A percentile compares a stretch with the other conserved stretches of the same genome.
These are phyloP conservation scores for Epinotia nisella DNA, from an alignment of 2,888 invertebrate genomes.

Conservation along the genomic window DNA sequence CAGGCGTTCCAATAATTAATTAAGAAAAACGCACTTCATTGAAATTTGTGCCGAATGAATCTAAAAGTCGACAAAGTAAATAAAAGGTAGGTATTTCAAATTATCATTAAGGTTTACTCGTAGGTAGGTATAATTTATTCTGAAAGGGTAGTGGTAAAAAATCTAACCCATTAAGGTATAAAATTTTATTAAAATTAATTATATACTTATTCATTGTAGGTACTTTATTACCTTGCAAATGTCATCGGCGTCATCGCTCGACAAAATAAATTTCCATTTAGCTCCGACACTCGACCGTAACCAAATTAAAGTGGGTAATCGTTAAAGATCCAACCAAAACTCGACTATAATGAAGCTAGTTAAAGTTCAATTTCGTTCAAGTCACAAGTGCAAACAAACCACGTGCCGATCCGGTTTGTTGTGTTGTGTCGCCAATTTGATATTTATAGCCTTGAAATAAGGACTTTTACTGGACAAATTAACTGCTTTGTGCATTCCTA, in stretches of 20 bases:
- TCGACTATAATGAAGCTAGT: not conserved
- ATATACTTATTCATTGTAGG: no score
- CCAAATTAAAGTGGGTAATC: slow-evolving; percentile 37
- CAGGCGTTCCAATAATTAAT: no score
- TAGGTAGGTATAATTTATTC: not conserved
- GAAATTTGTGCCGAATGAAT: no score
- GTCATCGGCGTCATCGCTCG: not conserved
- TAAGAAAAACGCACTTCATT: no score
- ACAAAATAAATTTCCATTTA: slow-evolving; percentile 36
- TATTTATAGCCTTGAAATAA: slow-evolving; percentile 19
- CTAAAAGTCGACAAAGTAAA: no score
- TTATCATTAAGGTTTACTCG: not conserved
- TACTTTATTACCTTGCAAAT: slow-evolving; percentile 3
- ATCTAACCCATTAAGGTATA: slow-evolving; percentile 10
- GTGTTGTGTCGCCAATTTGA: slow-evolving; percentile 18
- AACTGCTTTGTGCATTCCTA: slow-evolving; percentile 13
- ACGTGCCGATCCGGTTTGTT: slow-evolving; percentile 7
- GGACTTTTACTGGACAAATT: slow-evolving; percentile 26
- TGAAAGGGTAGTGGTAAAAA: not conserved
- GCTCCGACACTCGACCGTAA: slow-evolving; percentile 17
- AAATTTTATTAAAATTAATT: slow-evolving; percentile 1
- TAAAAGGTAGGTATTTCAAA: not conserved
- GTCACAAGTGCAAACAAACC: slow-evolving; percentile 26
- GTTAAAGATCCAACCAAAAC: not conserved
- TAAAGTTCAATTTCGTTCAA: not conserved